Percentiles rank a stretch among this genome's conserved stretches.
Conservation (phyloP, 2,797 vertebrate species). For the Lophius americanus region DNA sequence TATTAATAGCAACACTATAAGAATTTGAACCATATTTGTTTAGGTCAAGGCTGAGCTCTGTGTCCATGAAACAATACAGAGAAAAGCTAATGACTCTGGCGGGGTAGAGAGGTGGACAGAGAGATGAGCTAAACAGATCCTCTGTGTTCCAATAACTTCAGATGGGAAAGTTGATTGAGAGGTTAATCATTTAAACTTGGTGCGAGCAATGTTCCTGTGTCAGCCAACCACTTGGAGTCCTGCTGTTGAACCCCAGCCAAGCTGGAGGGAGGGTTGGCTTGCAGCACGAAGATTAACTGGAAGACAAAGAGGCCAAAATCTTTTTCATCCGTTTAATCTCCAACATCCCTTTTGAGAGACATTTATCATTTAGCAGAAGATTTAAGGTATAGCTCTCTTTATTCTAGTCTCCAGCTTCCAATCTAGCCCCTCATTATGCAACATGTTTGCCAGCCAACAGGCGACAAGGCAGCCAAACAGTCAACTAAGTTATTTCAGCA, state of each 20-base stretch:
- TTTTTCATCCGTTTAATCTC: slow-evolving; percentile 45
- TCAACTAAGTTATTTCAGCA: slow-evolving; percentile 13
- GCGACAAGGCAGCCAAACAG: neutral
- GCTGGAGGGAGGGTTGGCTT: slow-evolving; percentile 19
- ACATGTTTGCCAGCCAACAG: neutral
- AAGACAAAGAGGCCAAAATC: slow-evolving; percentile 32
- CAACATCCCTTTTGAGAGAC: slow-evolving; percentile 17
- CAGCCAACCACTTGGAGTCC: slow-evolving; percentile 40
- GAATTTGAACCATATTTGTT: slow-evolving; percentile 79
- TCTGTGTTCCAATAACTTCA: slow-evolving; percentile 36
- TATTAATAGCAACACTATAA: slow-evolving; percentile 79
- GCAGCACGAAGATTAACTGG: slow-evolving; percentile 25
- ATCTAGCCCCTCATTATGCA: neutral
- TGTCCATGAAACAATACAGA: slow-evolving; percentile 66
- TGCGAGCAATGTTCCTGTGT: slow-evolving; percentile 33
- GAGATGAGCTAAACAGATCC: slow-evolving; percentile 64
- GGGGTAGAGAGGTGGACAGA: slow-evolving; percentile 36
- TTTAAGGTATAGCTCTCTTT: slow-evolving; percentile 5
- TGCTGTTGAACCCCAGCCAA: slow-evolving; percentile 38
- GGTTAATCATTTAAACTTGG: slow-evolving; percentile 63
- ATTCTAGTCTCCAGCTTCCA: neutral
- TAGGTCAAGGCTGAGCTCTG: slow-evolving; percentile 71
- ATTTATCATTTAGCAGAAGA: slow-evolving; percentile 5
- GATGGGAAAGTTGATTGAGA: slow-evolving; percentile 50
- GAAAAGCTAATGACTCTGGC: slow-evolving; percentile 53